Evolutionary conservation across 1,140 invertebrate species (phyloP).

Genomic region (Argopecten irradians): DNA sequence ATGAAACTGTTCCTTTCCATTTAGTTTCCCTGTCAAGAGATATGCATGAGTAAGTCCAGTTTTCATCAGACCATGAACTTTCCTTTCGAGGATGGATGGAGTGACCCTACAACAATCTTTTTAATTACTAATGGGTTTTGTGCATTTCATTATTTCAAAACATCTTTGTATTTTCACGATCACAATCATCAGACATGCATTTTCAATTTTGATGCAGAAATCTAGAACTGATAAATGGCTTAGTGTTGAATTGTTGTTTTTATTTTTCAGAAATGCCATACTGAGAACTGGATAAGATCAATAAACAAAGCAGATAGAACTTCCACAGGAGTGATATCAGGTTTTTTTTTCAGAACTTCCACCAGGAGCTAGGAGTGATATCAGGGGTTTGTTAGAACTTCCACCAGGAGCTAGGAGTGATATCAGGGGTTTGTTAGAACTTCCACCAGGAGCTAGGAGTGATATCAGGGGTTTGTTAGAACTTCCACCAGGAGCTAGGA

Average conservation of each 20-base stretch:
- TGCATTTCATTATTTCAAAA: background rate
- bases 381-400: too few relatives aligned
- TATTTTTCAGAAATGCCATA: background rate
- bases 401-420: too few relatives aligned
- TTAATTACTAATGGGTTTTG: background rate
- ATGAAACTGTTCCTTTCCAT: background rate
- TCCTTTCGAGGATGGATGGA: too few relatives aligned
- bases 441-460: too few relatives aligned
- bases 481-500: too few relatives aligned
- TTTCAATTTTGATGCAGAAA: background rate
- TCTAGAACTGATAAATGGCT: background rate
- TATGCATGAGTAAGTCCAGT: background rate
- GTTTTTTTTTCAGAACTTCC: too few relatives aligned
- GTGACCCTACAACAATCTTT: background rate
- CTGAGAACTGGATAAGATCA: background rate
- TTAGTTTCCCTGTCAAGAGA: background rate
- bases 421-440: too few relatives aligned
- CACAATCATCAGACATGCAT: background rate
- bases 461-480: too few relatives aligned
- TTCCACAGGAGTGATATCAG: too few relatives aligned
- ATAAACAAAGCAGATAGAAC: background rate
- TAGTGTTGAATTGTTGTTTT: too few relatives aligned
- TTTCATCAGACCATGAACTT: conserved; percentile 14
- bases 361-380: too few relatives aligned
- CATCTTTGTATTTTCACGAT: background rate